Percentiles rank a stretch among this genome's conserved stretches.
These are phyloP conservation scores for Nematopogon swammerdamellus DNA, from an alignment of 2,888 invertebrate species.

Conservation along the genomic window DNA sequence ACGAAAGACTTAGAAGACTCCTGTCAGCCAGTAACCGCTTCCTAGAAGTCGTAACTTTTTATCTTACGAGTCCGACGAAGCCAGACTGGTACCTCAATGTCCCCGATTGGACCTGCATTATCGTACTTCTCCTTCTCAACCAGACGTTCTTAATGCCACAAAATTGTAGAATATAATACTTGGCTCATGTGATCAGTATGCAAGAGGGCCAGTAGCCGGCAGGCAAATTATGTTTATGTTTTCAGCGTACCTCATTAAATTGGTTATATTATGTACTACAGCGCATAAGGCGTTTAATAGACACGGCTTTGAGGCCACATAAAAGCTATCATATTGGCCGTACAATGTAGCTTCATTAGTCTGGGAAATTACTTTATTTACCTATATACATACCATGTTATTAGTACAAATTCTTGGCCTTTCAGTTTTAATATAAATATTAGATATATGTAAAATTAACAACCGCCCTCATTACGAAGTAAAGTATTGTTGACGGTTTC, in stretches of 20 bases:
- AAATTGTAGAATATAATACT: conserved; percentile 24
- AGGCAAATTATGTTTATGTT: neutral
- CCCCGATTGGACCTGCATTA: neutral
- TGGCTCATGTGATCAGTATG: conserved; percentile 18
- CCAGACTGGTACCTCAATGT: neutral
- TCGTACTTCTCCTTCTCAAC: neutral
- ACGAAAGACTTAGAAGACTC: too few species aligned
- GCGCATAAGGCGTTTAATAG: neutral
- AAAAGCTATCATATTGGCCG: too few species aligned
- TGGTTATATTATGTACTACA: neutral
- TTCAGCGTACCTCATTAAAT: neutral
- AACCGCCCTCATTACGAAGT: too few species aligned
- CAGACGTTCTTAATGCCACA: conserved; percentile 17
- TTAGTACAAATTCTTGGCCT: too few species aligned
- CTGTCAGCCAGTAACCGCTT: neutral
- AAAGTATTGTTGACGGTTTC: too few species aligned
- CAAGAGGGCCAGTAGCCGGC: conserved; percentile 12
- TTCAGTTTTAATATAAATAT: too few species aligned
- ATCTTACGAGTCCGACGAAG: neutral
- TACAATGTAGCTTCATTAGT: too few species aligned
- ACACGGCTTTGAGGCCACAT: neutral
- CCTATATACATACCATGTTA: too few species aligned
- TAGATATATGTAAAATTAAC: too few species aligned
- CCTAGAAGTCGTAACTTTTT: neutral
- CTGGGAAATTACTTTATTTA: too few species aligned